Percentiles rank a stretch among this genome's conserved stretches.
Evolutionary conservation across 2,888 invertebrate species (phyloP).

Genomic region (Idaea biselata): DNA sequence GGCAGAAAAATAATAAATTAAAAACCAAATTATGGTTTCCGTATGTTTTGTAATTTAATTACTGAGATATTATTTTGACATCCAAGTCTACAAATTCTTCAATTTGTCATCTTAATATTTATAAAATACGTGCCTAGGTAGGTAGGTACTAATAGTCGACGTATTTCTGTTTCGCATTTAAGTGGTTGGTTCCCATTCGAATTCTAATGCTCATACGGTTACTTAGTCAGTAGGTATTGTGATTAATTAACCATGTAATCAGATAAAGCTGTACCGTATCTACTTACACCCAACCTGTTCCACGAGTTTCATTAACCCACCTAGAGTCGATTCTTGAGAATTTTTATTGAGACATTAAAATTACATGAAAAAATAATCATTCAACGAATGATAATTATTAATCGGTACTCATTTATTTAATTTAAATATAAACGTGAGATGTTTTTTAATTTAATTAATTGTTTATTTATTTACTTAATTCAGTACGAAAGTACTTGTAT

Average conservation of each 20-base stretch:
- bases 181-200: background rate
- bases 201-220: conserved; percentile 11
- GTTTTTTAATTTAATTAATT: background rate
- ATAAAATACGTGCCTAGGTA: background rate
- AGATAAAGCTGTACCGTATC: conserved; percentile 16
- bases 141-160: background rate
- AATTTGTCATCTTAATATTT: too few relatives aligned
- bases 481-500: background rate
- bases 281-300: conserved; percentile 16
- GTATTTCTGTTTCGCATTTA: background rate
- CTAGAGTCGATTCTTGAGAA: background rate
- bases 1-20: too few relatives aligned
- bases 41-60: too few relatives aligned
- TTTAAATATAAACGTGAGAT: background rate
- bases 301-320: conserved; percentile 13
- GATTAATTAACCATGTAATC: conserved; percentile 18
- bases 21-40: too few relatives aligned
- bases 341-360: background rate
- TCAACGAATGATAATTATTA: background rate
- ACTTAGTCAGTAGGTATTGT: conserved; percentile 7
- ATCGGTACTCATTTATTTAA: background rate
- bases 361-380: conserved; percentile 1
- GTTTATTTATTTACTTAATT: background rate
- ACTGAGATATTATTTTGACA: too few relatives aligned
- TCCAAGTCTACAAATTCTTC: too few relatives aligned